Base-by-base conservation (phyloP, 2,113 vertebrate species). In the Pipra filicauda region DNA sequence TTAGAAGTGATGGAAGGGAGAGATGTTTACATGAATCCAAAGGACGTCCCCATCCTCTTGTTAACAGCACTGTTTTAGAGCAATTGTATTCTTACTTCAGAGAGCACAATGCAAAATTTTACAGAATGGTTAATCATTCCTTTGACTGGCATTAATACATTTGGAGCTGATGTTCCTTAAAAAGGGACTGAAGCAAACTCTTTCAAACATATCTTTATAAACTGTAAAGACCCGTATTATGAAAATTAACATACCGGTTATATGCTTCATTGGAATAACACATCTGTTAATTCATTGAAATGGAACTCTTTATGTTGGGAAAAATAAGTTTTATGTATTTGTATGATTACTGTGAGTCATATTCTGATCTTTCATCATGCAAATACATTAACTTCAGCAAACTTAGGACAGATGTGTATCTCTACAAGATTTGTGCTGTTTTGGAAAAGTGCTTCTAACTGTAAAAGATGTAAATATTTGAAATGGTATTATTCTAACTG, bases 11-110 rank as follows among this genome's bases (percentile, higher is more conserved):
- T 11, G 99, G 99, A 30, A 97, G 98, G 41, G 99, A 99, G 93
- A 98, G 99, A 70, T 99, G 99, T 96, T 98, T 99, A 95, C 99
- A 99, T 4, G 99, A 99, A 97, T 99, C 99, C 33, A 99, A 99
- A 95, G 99, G 99, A 7, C 99, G 99, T 1, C 99, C 99, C 9
- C 99, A 99, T 74, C 99, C 99, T 7, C 95, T 98, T 2, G 99
- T 99, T 44, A 99, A 99, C 96, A 96, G 89, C 96, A 99, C 98
- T 6, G 98, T 99, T 44, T 98, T 99, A 93, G 98, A 98, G 62
- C 98, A 99, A 94, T 98, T 99, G 35, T 98, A 98, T 91, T 98
- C 98, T 65, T 99, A 98, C 96, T 98, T 99, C 77, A 98, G 97
- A 97, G 99, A 99, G 92, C 99, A 99, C 98, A 99, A 99, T 95